phyloP scores from a whole-genome alignment of 1,140 invertebrate species.

The Drosophila seguyi region DNA sequence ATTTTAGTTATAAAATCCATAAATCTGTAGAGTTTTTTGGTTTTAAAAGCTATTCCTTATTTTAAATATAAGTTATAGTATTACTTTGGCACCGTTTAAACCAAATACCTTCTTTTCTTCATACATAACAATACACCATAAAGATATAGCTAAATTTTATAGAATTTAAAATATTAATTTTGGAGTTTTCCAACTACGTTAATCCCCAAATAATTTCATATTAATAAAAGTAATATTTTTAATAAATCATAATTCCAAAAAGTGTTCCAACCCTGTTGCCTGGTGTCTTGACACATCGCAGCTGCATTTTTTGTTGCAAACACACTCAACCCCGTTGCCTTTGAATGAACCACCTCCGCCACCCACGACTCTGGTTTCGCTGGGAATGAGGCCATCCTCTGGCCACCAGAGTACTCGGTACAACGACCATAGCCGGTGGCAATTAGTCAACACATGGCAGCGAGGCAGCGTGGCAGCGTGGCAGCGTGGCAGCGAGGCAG shows the following conservation, averaged over 20 bases:
- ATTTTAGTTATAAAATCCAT: neutral
- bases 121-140: no score
- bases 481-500: no score
- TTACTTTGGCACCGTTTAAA: no score
- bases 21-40: no score
- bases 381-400: conserved; percentile 35
- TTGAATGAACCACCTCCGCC: conserved; percentile 4
- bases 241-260: neutral
- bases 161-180: no score
- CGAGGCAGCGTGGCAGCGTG: neutral
- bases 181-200: no score
- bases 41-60: no score
- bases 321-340: conserved; percentile 1
- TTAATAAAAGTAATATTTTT: neutral
- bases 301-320: conserved; percentile 34
- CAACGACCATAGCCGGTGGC: conserved; percentile 49
- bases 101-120: no score
- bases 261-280: neutral
- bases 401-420: conserved; percentile 10
- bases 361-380: conserved; percentile 22
- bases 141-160: no score
- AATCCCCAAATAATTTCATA: neutral
- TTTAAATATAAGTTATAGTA: no score
- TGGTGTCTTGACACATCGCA: conserved; percentile 12
- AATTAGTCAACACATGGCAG: conserved; percentile 66